Percentiles rank a stretch among this genome's conserved stretches.
Evolutionary conservation across 37 sponge, comb jelly and placozoan genomes (phyloP).

Genomic region (Halichondria panicea): DNA sequence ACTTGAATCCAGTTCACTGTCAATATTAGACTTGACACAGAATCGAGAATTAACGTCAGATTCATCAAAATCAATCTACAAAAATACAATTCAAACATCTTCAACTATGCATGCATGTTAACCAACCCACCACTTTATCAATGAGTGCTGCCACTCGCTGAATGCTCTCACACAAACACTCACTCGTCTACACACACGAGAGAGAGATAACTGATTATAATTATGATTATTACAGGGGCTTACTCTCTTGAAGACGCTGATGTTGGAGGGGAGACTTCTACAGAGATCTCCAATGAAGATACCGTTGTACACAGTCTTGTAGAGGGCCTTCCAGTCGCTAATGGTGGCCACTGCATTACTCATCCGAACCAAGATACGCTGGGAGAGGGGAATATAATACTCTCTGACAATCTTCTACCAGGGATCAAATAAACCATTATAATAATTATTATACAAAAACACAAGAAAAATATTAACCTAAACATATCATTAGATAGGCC

Average conservation of each 20-base stretch:
- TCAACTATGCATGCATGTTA: neutral
- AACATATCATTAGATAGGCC: no score
- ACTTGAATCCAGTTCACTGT: slow-evolving; percentile 88
- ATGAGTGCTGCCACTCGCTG: slow-evolving; percentile 71
- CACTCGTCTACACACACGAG: slow-evolving; percentile 35
- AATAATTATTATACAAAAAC: no score
- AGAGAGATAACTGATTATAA: neutral
- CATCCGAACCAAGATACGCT: slow-evolving; percentile 86
- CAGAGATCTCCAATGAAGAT: slow-evolving; percentile 84
- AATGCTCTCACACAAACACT: slow-evolving; percentile 56
- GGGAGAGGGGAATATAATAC: neutral
- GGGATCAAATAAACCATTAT: no score
- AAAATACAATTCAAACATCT: neutral
- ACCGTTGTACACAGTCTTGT: slow-evolving; percentile 87
- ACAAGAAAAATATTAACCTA: no score
- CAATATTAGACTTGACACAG: slow-evolving; percentile 87
- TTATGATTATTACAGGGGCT: neutral
- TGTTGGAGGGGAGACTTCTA: slow-evolving; percentile 55
- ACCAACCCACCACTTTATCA: slow-evolving; percentile 68
- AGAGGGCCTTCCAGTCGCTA: slow-evolving; percentile 87
- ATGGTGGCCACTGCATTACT: slow-evolving; percentile 68
- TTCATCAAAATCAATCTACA: slow-evolving; percentile 93
- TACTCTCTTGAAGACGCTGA: slow-evolving; percentile 70
- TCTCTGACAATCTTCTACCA: no score
- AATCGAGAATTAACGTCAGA: slow-evolving; percentile 75